phyloP scores from a whole-genome alignment of 2,113 vertebrate genomes.

The Engraulis encrasicolus region DNA sequence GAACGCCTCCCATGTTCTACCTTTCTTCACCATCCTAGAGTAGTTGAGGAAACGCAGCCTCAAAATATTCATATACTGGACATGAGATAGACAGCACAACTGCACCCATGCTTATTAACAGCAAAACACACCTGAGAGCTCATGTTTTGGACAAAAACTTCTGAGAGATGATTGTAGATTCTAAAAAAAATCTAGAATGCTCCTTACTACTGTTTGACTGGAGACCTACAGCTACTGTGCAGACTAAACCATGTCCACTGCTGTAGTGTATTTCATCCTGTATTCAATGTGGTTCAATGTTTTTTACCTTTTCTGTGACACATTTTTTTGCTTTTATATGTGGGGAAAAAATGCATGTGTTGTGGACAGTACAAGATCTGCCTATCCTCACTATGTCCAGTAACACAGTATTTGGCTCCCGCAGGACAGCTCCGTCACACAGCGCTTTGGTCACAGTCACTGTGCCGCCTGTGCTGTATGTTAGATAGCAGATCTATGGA shows the following conservation, averaged over 20 bases:
- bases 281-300: neutral
- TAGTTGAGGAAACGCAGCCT: neutral
- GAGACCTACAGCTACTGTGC: neutral
- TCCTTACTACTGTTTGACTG: neutral
- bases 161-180: neutral
- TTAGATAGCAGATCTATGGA: constrained; percentile 44
- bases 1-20: neutral
- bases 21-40: neutral
- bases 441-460: neutral
- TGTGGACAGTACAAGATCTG: neutral
- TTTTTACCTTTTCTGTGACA: neutral
- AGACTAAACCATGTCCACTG: constrained; percentile 16
- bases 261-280: constrained; percentile 5
- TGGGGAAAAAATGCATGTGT: constrained; percentile 15
- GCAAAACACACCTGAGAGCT: neutral
- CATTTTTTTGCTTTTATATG: constrained; percentile 1
- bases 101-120: constrained; percentile 1
- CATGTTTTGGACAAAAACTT: constrained; percentile 28
- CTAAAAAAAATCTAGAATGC: neutral
- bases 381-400: constrained; percentile 32
- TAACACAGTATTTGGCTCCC: neutral
- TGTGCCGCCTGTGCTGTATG: neutral
- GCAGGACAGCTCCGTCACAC: constrained; percentile 40
- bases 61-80: neutral
- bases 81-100: constrained; percentile 17